A percentile compares a stretch with the other conserved stretches of the same genome.
phyloP scores from a whole-genome alignment of 1,140 invertebrate genomes.

The Trichoplusia ni region DNA sequence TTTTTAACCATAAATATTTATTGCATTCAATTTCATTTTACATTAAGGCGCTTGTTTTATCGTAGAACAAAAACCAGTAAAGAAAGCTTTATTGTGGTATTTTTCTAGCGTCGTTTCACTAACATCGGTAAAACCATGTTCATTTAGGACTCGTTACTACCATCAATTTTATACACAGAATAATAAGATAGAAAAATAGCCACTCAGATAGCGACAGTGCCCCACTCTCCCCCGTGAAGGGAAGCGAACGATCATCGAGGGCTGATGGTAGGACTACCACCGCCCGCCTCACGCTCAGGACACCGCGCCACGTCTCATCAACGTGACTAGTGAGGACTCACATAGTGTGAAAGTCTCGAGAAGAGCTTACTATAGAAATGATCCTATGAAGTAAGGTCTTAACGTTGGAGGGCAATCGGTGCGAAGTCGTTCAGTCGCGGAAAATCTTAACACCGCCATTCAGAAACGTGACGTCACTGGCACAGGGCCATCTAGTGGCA shows the following conservation, averaged over 20 bases:
- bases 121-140: no score
- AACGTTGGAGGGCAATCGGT: no score
- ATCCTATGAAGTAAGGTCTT: no score
- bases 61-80: no score
- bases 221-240: constrained; percentile 2
- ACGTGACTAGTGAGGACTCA: no score
- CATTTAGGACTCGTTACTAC: no score
- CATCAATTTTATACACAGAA: no score
- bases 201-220: constrained; percentile 13
- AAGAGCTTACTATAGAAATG: no score
- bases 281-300: constrained; percentile 17
- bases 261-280: constrained; percentile 3
- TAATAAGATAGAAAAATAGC: neutral
- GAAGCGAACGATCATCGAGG: constrained; percentile 19
- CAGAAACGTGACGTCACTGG: neutral
- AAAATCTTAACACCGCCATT: constrained; percentile 7
- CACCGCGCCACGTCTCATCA: neutral
- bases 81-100: no score
- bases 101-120: no score
- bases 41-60: no score
- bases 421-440: neutral
- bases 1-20: neutral
- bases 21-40: neutral
- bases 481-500: neutral
- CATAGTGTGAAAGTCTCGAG: no score